Percentiles rank a stretch among this genome's conserved stretches.
These are phyloP conservation scores for Linyphia triangularis DNA, from an alignment of 2,888 invertebrate genomes.

Conservation along the genomic window DNA sequence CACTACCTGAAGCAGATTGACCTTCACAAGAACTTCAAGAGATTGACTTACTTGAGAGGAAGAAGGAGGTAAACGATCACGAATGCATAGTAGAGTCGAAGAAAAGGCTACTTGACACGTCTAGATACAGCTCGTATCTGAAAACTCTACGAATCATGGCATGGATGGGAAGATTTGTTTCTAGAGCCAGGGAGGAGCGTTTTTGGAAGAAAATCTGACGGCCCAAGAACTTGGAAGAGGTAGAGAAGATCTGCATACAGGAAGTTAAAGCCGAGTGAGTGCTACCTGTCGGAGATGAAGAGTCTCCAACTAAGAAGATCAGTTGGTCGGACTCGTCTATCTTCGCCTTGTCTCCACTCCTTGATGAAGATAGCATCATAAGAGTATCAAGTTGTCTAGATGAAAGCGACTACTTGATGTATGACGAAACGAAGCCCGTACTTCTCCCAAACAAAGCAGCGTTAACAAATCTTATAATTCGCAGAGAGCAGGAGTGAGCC, in stretches of 20 bases:
- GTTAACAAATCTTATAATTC: not conserved
- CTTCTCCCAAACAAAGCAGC: not conserved
- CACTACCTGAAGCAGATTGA: no score
- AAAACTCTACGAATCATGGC: no score
- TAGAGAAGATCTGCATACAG: not conserved
- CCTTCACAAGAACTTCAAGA: no score
- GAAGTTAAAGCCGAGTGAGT: not conserved
- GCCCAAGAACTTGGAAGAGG: not conserved
- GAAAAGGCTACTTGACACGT: no score
- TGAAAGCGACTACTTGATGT: not conserved
- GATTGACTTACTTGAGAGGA: no score
- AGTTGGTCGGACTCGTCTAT: not conserved
- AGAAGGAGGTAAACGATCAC: no score
- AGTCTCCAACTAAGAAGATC: not conserved
- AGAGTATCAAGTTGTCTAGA: not conserved
- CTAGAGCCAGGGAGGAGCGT: not conserved
- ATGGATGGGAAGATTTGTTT: no score
- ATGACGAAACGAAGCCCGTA: not conserved
- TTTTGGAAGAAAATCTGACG: not conserved
- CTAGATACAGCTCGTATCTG: no score
- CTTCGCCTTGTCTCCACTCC: not conserved
- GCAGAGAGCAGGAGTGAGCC: slow-evolving; percentile 1
- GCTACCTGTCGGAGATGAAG: not conserved
- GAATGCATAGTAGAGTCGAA: no score
- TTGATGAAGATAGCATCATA: not conserved